Evolutionary conservation across 2,113 vertebrate genomes (phyloP).

Genomic region (Lamprologus ornatipinnis): DNA sequence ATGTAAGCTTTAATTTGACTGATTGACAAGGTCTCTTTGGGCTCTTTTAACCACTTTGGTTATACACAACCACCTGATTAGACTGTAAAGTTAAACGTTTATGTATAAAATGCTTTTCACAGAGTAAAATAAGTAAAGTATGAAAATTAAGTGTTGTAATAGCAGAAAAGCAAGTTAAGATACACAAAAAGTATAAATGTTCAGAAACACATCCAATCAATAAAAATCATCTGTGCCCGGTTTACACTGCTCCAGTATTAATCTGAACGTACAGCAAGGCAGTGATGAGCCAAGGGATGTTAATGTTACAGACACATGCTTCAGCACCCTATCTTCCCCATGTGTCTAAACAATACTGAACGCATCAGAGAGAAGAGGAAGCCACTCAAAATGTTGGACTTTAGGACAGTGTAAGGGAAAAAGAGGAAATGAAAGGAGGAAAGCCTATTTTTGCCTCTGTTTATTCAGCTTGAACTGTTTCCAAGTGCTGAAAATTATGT

Average conservation of each 20-base stretch:
- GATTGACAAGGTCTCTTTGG: not conserved
- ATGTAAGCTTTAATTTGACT: not conserved
- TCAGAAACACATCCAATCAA: not conserved
- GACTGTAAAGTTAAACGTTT: not conserved
- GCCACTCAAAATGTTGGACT: not conserved
- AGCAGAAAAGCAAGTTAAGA: not conserved
- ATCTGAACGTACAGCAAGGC: slow-evolving; percentile 1
- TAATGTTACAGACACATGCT: not conserved
- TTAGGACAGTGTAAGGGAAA: not conserved
- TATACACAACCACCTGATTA: not conserved
- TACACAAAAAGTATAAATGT: not conserved
- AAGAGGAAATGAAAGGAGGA: slow-evolving; percentile 38
- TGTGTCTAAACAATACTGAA: not conserved
- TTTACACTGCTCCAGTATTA: not conserved
- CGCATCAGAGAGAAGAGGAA: not conserved
- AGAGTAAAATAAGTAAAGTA: not conserved
- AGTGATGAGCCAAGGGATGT: not conserved
- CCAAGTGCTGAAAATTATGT: not conserved
- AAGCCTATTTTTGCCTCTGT: not conserved
- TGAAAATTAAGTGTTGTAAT: not conserved
- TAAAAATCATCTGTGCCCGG: not conserved
- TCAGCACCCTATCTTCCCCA: not conserved
- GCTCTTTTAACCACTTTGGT: not conserved
- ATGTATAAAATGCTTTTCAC: not conserved
- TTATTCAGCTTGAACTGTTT: not conserved